Conservation (phyloP, 2,797 vertebrate species). For the Clamator glandarius region DNA sequence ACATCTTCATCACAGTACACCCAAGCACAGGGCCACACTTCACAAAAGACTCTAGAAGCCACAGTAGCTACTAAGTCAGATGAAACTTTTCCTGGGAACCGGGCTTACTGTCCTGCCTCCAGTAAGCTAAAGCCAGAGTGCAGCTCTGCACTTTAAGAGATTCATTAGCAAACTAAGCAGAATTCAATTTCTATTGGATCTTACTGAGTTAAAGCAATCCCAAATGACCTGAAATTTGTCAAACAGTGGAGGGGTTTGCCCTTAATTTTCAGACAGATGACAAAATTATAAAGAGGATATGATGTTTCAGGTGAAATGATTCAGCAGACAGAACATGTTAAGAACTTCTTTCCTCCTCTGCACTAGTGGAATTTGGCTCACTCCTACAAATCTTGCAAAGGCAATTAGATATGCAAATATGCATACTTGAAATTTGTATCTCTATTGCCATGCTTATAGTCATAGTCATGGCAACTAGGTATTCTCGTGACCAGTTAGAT, state of each 20-base stretch:
- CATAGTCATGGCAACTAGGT: not conserved
- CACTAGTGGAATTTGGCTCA: not conserved
- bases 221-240: constrained; percentile 23
- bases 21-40: not conserved
- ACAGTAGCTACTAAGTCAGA: not conserved
- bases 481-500: not conserved
- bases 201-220: not conserved
- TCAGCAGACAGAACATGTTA: not conserved
- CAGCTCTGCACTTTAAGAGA: not conserved
- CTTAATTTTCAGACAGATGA: constrained; percentile 14
- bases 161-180: not conserved
- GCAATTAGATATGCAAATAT: not conserved
- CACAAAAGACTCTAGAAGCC: not conserved
- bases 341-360: not conserved
- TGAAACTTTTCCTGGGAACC: not conserved
- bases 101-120: not conserved
- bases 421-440: not conserved
- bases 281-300: not conserved
- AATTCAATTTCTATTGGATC: constrained; percentile 2
- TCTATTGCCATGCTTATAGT: not conserved
- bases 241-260: not conserved
- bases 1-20: rapidly evolving
- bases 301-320: not conserved
- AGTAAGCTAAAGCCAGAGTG: not conserved
- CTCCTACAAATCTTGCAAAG: not conserved